Evolutionary conservation across 2,888 invertebrate genomes (phyloP), one percentile per base, ranked within the genome.

Genomic region (Antitype chi): DNA sequence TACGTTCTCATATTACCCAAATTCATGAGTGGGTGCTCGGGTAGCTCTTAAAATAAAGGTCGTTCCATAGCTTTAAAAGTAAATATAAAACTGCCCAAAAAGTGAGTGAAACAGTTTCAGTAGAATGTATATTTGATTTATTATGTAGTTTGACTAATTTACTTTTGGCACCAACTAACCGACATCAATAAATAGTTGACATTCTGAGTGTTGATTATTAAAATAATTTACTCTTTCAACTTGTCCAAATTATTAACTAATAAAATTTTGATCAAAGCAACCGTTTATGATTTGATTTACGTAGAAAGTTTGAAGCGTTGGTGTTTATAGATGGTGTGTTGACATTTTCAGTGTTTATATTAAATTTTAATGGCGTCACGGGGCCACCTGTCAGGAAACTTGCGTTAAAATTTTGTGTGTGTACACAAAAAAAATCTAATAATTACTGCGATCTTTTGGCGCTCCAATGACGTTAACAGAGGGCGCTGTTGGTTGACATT

Each of bases 341-440:
- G 77, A 77, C 47, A 80, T 62, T 62, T 77, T 49, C 25, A 71
- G 71, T 62, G 25, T 43, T 76, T 20, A 49, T 53, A 23, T 62
- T n/a, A 49, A 38, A 38, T 43, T 47, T 47, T 47, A 55, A 49
- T n/a, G 25, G 8, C 62, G 62, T 71, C 25, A 47, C 2, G 11
- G 11, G 32, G 71, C 25, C 23, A 25, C 20, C 49, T 72, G 9
- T 15, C 38, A 55, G 28, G 38, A 80, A 71, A 49, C 47, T 69
- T 13, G 5, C 17, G 59, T 52, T 38, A 38, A 13, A 59, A 49
- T 57, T n/a, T 72, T 72, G 5, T 72, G n/a, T n/a, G n/a, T 57
- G 28, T 38, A 25, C 2, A 25, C 17, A n/a, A n/a, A n/a, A n/a
- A n/a, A n/a, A n/a, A 25, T 11, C n/a, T n/a, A 55, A 1, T 7